phyloP scores from a whole-genome alignment of 1,140 invertebrate genomes.

The Phortica variegata region DNA sequence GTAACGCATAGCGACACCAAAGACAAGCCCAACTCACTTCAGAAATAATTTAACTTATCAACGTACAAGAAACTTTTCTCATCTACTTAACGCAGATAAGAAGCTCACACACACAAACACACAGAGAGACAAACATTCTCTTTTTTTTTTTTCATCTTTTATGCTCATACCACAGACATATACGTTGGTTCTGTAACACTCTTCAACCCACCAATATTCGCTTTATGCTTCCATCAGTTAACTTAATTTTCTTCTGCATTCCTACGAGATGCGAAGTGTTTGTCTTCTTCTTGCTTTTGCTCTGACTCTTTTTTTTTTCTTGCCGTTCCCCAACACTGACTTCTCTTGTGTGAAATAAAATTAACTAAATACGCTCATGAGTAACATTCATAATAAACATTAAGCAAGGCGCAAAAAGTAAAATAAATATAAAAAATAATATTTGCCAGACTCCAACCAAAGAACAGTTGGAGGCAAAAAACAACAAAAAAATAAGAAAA shows the following conservation, averaged over 20 bases:
- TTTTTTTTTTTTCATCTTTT: constrained; percentile 24
- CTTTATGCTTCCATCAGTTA: no score
- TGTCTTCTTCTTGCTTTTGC: no score
- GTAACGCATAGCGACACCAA: no score
- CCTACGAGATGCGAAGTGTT: no score
- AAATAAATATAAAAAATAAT: constrained; percentile 56
- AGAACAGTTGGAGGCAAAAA: no score
- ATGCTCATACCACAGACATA: background rate
- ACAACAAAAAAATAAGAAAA: no score
- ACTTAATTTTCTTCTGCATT: no score
- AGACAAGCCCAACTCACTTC: no score
- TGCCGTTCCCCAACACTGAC: constrained; percentile 19
- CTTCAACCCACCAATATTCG: no score
- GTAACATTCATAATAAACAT: constrained; percentile 57
- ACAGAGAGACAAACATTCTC: no score
- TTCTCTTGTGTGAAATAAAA: constrained; percentile 57
- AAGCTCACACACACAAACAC: constrained; percentile 24
- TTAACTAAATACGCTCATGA: constrained; percentile 57
- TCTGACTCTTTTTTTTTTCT: background rate
- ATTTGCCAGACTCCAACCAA: constrained; percentile 44
- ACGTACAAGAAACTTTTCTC: constrained; percentile 50
- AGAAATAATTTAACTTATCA: constrained; percentile 53
- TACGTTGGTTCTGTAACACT: background rate
- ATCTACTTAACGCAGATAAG: constrained; percentile 53
- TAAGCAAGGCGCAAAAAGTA: constrained; percentile 45